These are phyloP conservation scores for Picathartes gymnocephalus DNA, from an alignment of 2,113 vertebrate genomes.

Conservation along the genomic window DNA sequence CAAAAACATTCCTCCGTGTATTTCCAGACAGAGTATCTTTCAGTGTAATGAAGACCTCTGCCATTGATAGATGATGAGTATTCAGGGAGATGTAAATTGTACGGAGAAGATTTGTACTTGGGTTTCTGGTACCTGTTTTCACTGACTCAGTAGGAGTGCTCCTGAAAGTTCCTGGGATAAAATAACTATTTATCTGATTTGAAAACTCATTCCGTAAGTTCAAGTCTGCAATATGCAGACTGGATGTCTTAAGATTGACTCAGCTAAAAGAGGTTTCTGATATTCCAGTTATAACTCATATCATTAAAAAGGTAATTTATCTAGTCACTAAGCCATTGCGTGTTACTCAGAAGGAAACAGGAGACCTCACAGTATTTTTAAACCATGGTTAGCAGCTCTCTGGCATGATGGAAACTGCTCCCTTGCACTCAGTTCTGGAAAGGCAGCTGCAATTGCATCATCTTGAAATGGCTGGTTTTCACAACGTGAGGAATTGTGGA, in stretches of 20 bases:
- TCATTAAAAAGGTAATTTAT: not conserved
- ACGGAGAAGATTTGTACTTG: not conserved
- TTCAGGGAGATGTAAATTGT: not conserved
- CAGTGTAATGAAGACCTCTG: not conserved
- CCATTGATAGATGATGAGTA: not conserved
- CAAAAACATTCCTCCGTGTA: rapidly evolving
- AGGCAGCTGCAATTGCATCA: not conserved
- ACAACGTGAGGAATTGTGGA: not conserved
- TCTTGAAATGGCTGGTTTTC: not conserved
- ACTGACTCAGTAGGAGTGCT: not conserved
- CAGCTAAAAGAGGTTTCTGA: not conserved
- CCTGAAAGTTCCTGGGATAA: not conserved
- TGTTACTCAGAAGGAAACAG: not conserved
- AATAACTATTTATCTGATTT: not conserved
- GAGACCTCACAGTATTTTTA: not conserved
- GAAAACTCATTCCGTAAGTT: not conserved
- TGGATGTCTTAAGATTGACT: not conserved
- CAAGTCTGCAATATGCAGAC: not conserved
- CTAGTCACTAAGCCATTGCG: not conserved
- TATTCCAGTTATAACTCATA: not conserved
- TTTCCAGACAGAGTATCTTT: not conserved
- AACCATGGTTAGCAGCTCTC: not conserved
- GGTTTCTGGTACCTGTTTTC: not conserved
- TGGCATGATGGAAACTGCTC: not conserved
- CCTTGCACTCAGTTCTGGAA: not conserved